These are phyloP conservation scores for Gasteruption jaculator DNA, from an alignment of 2,888 invertebrate genomes.

Conservation along the genomic window DNA sequence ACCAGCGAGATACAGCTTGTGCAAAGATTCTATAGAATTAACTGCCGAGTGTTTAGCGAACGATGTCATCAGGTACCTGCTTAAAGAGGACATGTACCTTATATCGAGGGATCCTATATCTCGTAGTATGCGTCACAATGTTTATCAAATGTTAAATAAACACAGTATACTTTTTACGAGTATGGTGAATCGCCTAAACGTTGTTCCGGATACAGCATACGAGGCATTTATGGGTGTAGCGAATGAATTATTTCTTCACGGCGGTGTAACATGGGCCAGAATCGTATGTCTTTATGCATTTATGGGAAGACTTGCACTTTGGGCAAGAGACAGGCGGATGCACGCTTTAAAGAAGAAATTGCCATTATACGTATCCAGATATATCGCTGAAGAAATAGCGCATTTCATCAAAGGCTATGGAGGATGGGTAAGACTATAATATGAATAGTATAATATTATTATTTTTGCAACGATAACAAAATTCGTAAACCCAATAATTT, in stretches of 20 bases:
- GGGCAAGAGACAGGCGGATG: conserved; percentile 47
- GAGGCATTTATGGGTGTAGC: conserved; percentile 50
- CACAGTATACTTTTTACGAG: conserved; percentile 52
- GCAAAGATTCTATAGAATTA: conserved; percentile 43
- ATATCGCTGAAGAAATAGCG: conserved; percentile 49
- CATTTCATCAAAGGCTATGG: conserved; percentile 51
- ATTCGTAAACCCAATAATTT: no score
- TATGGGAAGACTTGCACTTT: conserved; percentile 49
- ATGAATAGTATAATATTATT: no score
- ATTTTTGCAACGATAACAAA: no score
- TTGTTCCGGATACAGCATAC: conserved; percentile 49
- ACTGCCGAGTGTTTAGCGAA: conserved; percentile 45
- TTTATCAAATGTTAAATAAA: conserved; percentile 51
- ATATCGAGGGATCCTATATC: conserved; percentile 50
- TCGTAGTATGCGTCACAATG: conserved; percentile 50
- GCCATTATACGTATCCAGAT: conserved; percentile 49
- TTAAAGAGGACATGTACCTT: conserved; percentile 47
- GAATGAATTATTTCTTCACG: conserved; percentile 51
- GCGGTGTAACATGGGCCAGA: conserved; percentile 51
- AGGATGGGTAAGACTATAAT: conserved; percentile 54
- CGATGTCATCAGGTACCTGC: conserved; percentile 46
- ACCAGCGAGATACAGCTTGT: conserved; percentile 34
- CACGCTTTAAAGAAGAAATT: conserved; percentile 44
- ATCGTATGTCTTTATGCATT: conserved; percentile 51
- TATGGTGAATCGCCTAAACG: conserved; percentile 51